Percentiles rank a stretch among this genome's conserved stretches.
phyloP scores from a whole-genome alignment of 2,888 invertebrate genomes.

The Ditula angustiorana region DNA sequence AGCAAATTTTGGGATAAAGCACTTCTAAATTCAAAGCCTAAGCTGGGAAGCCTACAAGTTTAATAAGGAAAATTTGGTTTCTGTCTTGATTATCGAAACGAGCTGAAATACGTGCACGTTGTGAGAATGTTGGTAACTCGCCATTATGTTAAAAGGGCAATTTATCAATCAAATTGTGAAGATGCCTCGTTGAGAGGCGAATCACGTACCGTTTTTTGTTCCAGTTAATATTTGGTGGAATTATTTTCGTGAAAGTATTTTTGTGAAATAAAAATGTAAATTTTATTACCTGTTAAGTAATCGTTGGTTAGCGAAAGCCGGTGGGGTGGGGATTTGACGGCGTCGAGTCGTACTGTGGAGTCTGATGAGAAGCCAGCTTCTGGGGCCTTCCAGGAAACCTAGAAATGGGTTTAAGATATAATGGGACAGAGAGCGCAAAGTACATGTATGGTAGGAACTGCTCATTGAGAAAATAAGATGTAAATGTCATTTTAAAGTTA shows the following conservation, averaged over 20 bases:
- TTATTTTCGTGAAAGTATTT: slow-evolving; percentile 13
- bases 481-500: too few relatives aligned
- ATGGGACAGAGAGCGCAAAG: too few relatives aligned
- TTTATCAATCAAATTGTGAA: slow-evolving; percentile 41
- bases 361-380: slow-evolving; percentile 77
- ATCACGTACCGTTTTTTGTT: slow-evolving; percentile 37
- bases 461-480: too few relatives aligned
- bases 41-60: background rate
- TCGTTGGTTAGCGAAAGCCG: slow-evolving; percentile 82
- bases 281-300: slow-evolving; percentile 80
- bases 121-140: slow-evolving; percentile 30
- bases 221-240: slow-evolving; percentile 29
- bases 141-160: slow-evolving; percentile 40
- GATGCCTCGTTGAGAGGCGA: slow-evolving; percentile 33
- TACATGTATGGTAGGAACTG: too few relatives aligned
- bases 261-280: slow-evolving; percentile 4
- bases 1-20: background rate
- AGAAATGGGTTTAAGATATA: background rate
- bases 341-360: slow-evolving; percentile 70
- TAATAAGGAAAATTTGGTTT: slow-evolving; percentile 24
- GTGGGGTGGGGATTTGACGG: slow-evolving; percentile 71
- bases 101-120: slow-evolving; percentile 28
- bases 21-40: slow-evolving; percentile 35
- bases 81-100: slow-evolving; percentile 26
- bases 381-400: slow-evolving; percentile 82